Base-by-base conservation (phyloP, 2,888 invertebrate genomes). In the Geophilus truncorum region DNA sequence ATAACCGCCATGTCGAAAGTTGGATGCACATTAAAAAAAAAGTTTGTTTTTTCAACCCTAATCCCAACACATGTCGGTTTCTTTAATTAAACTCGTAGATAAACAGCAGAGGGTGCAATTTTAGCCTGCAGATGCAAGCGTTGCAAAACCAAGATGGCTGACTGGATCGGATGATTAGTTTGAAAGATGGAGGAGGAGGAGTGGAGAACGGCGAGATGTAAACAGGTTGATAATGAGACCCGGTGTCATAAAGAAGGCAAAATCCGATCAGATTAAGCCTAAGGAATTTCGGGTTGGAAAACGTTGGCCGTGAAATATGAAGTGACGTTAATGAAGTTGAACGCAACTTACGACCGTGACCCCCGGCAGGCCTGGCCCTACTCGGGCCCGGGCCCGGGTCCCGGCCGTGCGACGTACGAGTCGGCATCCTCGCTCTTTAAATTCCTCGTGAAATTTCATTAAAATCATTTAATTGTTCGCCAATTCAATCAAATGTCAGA, bases 151-250 rank as follows among this genome's bases (percentile, higher is more conserved):
- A 25, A 23, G 23, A 25, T 70, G 70, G 57, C 57, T 23, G 57
- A 40, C 57, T 62, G 57, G 23, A 40, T 4, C 1, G 40, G 57
- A 23, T 62, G 57, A 62, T 62, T 62, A 23, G 57, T 62, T 62
- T 12, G 23, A 10, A 62, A 12, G 12, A 36, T 6, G 36, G 36
- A 36, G 36, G 51, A 18, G 9, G 51, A 51, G 51, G 51, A 51
- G 34, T 34, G 34, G 34, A 51, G n/a, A 51, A 51, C 18, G 23
- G 70, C 18, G 51, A n/a, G 51, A 51, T 51, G 51, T 70, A 70
- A 70, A 70, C 28, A 70, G 25, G 70, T 70, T 70, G 70, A 70
- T 70, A 70, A 70, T 70, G 70, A 70, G 70, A n/a, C 70, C 70
- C 3, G 12, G 70, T 70, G 70, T 70, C 70, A 25, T 70, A 70